A percentile compares a stretch with the other conserved stretches of the same genome.
phyloP scores from a whole-genome alignment of 2,797 vertebrate species.

The Galaxias olidus region DNA sequence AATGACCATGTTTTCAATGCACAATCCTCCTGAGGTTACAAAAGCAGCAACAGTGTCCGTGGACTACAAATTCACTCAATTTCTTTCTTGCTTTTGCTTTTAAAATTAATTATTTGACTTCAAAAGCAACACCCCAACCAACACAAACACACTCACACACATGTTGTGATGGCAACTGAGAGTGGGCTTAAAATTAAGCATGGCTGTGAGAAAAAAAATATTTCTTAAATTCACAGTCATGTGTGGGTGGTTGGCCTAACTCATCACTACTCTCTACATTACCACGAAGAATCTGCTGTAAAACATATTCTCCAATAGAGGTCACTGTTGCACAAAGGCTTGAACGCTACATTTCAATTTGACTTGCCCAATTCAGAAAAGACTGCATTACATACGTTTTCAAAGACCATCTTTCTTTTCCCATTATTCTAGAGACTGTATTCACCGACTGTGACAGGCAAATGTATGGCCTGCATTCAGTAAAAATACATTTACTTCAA shows the following conservation, averaged over 20 bases:
- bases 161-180: too few species aligned
- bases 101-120: too few species aligned
- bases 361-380: background rate
- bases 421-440: too few species aligned
- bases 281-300: too few species aligned
- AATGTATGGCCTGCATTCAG: too few species aligned
- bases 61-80: conserved; percentile 32
- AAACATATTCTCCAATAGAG: conserved; percentile 45
- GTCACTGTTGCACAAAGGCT: conserved; percentile 58
- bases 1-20: conserved; percentile 29
- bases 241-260: too few species aligned
- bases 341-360: background rate
- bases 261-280: too few species aligned
- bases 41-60: conserved; percentile 44
- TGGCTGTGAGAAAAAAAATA: too few species aligned
- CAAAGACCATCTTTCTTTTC: background rate
- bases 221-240: too few species aligned
- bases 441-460: too few species aligned
- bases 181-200: too few species aligned
- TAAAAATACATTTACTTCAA: too few species aligned
- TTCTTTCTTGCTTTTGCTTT: conserved; percentile 3
- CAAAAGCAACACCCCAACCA: background rate
- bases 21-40: conserved; percentile 22
- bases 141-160: background rate
- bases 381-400: background rate